Conservation (phyloP, 2,888 invertebrate species). For the Leptinotarsa peninsularis region DNA sequence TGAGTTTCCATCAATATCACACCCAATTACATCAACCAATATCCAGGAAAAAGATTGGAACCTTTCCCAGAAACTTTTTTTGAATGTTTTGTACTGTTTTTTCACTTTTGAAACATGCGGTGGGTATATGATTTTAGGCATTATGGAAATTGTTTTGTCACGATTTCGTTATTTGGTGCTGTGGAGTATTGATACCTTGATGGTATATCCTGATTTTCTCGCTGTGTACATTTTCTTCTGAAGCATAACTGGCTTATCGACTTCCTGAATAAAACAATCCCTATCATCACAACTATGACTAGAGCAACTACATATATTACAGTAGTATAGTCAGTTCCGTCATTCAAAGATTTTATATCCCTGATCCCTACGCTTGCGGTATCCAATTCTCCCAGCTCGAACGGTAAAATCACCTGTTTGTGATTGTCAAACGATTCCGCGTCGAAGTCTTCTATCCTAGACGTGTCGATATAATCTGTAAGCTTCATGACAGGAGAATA, state of each 20-base stretch:
- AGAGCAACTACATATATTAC: not conserved
- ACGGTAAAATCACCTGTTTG: not conserved
- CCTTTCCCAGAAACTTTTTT: too few relatives aligned
- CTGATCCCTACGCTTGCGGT: not conserved
- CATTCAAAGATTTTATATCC: not conserved
- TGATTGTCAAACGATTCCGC: not conserved
- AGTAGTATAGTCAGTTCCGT: not conserved
- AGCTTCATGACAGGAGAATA: not conserved
- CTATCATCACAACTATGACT: not conserved
- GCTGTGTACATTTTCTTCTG: not conserved
- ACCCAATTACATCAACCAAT: too few relatives aligned
- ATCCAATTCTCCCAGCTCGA: not conserved
- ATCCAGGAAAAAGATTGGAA: too few relatives aligned
- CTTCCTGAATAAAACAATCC: conserved; percentile 13
- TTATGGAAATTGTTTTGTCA: not conserved
- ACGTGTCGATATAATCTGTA: conserved; percentile 3
- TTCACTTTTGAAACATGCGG: too few relatives aligned
- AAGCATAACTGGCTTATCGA: not conserved
- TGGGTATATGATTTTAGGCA: too few relatives aligned
- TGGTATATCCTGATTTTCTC: not conserved
- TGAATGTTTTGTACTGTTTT: too few relatives aligned
- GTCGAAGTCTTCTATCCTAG: not conserved
- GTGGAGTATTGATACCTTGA: not conserved
- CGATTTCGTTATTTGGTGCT: not conserved
- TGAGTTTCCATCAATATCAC: too few relatives aligned